These are phyloP conservation scores for Euura lappo DNA, from an alignment of 1,140 invertebrate species.

Conservation along the genomic window DNA sequence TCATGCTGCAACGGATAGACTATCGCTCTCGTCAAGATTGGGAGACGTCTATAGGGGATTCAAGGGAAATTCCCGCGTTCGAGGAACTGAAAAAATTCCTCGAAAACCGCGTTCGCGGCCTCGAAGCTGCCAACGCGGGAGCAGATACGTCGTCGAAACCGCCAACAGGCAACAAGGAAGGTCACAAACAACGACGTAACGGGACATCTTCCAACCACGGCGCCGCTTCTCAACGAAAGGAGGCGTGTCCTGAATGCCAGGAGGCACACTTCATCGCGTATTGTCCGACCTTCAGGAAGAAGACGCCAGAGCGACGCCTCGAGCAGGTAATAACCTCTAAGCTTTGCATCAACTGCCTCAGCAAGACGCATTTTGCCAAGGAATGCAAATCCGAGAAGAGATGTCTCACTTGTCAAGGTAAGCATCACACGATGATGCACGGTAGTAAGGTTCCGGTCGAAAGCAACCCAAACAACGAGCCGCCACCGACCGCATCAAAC, in stretches of 20 bases:
- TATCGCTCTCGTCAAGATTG: conserved; percentile 23
- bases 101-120: background rate
- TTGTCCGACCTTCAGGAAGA: conserved; percentile 19
- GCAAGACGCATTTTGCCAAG: conserved; percentile 25
- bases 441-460: conserved; percentile 19
- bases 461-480: conserved; percentile 21
- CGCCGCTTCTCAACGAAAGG: background rate
- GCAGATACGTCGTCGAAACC: background rate
- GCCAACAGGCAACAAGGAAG: background rate
- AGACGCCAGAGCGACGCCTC: conserved; percentile 21
- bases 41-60: conserved; percentile 19
- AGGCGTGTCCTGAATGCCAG: conserved; percentile 20
- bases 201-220: background rate
- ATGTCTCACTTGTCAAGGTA: too few species aligned
- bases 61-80: background rate
- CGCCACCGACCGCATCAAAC: background rate
- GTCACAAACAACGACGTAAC: too few species aligned
- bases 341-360: conserved; percentile 25
- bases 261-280: conserved; percentile 21
- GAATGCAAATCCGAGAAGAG: conserved; percentile 11
- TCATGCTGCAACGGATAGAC: conserved; percentile 29
- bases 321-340: conserved; percentile 15
- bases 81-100: conserved; percentile 23
- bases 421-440: too few species aligned
- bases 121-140: too few species aligned